Percentiles rank a stretch among this genome's conserved stretches.
These are phyloP conservation scores for Tenualosa ilisha DNA, from an alignment of 2,797 vertebrate genomes.

Conservation along the genomic window DNA sequence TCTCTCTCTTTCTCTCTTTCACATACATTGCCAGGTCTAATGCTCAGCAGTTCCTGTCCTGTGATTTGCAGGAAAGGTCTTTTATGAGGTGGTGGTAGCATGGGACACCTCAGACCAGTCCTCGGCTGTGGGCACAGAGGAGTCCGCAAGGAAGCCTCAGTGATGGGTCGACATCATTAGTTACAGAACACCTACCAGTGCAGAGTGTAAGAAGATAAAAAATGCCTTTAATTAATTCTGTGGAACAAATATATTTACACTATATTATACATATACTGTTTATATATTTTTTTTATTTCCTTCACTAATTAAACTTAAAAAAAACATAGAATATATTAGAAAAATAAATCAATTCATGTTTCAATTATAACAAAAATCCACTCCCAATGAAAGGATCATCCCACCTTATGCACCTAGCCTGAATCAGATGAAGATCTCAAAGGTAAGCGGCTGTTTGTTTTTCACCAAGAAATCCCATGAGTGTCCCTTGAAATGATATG, in stretches of 20 bases:
- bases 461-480: neutral
- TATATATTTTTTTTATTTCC: neutral
- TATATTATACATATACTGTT: neutral
- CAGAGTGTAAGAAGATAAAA: neutral
- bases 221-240: neutral
- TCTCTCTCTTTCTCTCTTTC: neutral
- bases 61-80: neutral
- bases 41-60: constrained; percentile 3
- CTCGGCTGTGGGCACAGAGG: neutral
- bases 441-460: neutral
- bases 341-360: too few species aligned
- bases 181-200: neutral
- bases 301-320: neutral
- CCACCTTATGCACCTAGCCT: neutral
- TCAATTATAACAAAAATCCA: neutral
- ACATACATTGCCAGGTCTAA: constrained; percentile 21
- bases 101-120: neutral
- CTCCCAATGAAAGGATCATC: neutral
- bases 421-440: neutral
- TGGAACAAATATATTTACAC: neutral
- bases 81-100: neutral
- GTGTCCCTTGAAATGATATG: neutral
- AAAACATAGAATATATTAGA: neutral
- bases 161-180: constrained; percentile 20
- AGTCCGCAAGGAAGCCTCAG: neutral